Evolutionary conservation across 2,888 invertebrate species (phyloP), one percentile per base, ranked within the genome.

Genomic region (Diaperis boleti): DNA sequence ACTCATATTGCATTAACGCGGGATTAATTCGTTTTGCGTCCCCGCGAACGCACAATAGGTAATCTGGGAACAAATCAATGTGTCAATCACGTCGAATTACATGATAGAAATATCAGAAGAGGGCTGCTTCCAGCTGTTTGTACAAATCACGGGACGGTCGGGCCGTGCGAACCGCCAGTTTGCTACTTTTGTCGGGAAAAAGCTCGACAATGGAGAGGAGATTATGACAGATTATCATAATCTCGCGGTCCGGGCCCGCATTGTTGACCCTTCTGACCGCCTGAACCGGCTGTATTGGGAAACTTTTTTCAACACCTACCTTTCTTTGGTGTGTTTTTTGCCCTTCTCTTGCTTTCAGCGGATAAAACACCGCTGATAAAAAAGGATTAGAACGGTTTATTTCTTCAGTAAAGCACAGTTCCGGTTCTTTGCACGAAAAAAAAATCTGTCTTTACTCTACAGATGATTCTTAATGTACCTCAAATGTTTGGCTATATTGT

Each of bases 161-260:
- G 6, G 47, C 26, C 63, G 63, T 63, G 63, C 52, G 63, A 63
- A 63, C 63, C 11, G 47, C 17, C 63, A 47, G 63, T 63, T 59
- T 63, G 63, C 31, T 49, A 49, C 31, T 41, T 57, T 62, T 50
- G 42, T 45, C 13, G 22, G 31, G 50, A 59, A 59, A 63, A 63
- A 63, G 47, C 50, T 42, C 52, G 35, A 63, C 63, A 63, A 63
- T 52, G 22, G 57, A 17, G 10, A 11, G 41, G 56, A 59, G 63
- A 63, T 63, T 63, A 59, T 59, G 59, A 63, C 63, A 52, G 63
- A 63, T 63, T 63, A 63, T 63, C 42, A 63, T 63, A 63, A 63
- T 52, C 56, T 62, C 39, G 42, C 13, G 55, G 49, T 57, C 57
- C 57, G 41, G 55, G 47, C 18, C 44, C 31, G 52, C 57, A 61